These are phyloP conservation scores for Porites lobata DNA, from an alignment of 92 coral and sea anemone genomes.

Conservation along the genomic window DNA sequence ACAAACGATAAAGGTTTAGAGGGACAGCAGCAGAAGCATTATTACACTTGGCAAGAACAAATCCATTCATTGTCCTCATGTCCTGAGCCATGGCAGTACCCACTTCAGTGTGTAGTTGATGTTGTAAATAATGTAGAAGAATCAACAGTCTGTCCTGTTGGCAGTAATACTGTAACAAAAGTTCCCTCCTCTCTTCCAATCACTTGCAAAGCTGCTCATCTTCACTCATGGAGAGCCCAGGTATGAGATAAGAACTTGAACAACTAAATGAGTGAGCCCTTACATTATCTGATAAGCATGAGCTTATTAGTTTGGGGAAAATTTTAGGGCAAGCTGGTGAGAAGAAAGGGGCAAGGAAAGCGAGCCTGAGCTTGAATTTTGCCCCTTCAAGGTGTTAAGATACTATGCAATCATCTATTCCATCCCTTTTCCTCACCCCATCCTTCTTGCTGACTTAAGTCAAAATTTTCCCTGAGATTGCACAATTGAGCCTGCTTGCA, in stretches of 20 bases:
- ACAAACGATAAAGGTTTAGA: background rate
- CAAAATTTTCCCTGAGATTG: too few relatives aligned
- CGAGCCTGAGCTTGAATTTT: too few relatives aligned
- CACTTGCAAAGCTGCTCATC: slow-evolving; percentile 69
- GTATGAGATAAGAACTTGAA: slow-evolving; percentile 21
- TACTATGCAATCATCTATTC: too few relatives aligned
- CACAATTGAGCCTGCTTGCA: too few relatives aligned
- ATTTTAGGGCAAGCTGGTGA: too few relatives aligned
- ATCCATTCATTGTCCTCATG: slow-evolving; percentile 64
- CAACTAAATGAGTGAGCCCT: background rate
- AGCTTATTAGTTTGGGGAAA: too few relatives aligned
- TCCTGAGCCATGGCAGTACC: slow-evolving; percentile 74
- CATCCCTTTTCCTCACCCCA: too few relatives aligned
- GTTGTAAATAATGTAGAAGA: slow-evolving; percentile 7
- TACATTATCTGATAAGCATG: too few relatives aligned
- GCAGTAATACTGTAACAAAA: slow-evolving; percentile 27
- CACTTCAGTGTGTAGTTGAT: slow-evolving; percentile 71
- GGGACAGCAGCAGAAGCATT: background rate
- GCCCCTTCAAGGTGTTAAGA: too few relatives aligned
- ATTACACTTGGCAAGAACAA: slow-evolving; percentile 80
- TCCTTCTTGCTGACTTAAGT: too few relatives aligned
- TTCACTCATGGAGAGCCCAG: slow-evolving; percentile 88
- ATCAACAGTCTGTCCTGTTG: background rate
- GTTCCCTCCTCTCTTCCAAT: slow-evolving; percentile 78
- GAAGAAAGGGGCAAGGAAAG: too few relatives aligned